phyloP scores from a whole-genome alignment of 2,113 vertebrate genomes.

The Toxotes jaculatrix region DNA sequence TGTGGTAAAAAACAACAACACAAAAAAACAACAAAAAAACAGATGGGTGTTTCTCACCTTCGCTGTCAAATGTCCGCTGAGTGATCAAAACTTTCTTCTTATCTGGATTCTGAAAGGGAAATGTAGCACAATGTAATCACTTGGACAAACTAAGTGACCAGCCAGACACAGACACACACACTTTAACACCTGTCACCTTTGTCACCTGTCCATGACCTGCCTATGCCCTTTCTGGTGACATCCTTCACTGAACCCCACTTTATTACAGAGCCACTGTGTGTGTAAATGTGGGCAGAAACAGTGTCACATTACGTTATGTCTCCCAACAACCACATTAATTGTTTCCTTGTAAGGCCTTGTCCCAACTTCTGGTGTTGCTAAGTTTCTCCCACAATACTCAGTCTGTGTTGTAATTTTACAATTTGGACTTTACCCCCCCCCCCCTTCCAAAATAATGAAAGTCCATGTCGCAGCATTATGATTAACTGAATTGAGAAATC shows the following conservation, averaged over 20 bases:
- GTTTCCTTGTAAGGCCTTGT: slow-evolving; percentile 60
- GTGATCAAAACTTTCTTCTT: slow-evolving; percentile 88
- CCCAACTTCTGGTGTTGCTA: slow-evolving; percentile 14
- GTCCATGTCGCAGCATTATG: slow-evolving; percentile 1
- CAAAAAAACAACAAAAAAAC: not conserved
- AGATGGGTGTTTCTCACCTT: slow-evolving; percentile 88
- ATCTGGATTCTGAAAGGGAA: slow-evolving; percentile 74
- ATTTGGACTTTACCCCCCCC: slow-evolving; percentile 15
- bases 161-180: not conserved
- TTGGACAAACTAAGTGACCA: not conserved
- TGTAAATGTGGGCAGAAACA: slow-evolving; percentile 15
- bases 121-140: not conserved
- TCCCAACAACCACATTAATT: slow-evolving; percentile 60
- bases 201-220: slow-evolving; percentile 58
- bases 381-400: slow-evolving; percentile 47
- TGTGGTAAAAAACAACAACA: not conserved
- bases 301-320: slow-evolving; percentile 61
- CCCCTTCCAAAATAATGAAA: not conserved
- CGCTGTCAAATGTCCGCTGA: slow-evolving; percentile 93
- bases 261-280: slow-evolving; percentile 47
- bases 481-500: slow-evolving; percentile 8
- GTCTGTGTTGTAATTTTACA: slow-evolving; percentile 44
- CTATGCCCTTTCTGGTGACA: slow-evolving; percentile 30
- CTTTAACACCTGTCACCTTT: not conserved
- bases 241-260: slow-evolving; percentile 39